These are phyloP conservation scores for Suillia variegata DNA, from an alignment of 2,888 invertebrate genomes.

Conservation along the genomic window DNA sequence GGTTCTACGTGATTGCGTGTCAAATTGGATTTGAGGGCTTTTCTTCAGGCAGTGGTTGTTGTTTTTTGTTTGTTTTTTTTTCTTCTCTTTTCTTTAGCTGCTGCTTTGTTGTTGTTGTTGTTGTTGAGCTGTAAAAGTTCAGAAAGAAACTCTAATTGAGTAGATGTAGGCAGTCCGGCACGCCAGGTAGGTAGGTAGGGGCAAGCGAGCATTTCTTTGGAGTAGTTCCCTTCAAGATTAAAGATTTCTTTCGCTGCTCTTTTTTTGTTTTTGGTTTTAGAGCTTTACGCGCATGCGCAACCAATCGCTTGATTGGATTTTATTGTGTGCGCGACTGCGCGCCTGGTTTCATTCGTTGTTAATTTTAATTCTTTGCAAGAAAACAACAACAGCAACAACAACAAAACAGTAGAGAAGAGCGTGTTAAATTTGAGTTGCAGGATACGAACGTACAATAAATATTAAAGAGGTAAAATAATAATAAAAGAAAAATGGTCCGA, in stretches of 20 bases:
- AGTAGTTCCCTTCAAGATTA: not conserved
- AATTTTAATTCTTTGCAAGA: too few relatives aligned
- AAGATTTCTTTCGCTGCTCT: not conserved
- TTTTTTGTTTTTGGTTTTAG: conserved; percentile 26
- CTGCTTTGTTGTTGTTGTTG: too few relatives aligned
- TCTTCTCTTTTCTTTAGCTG: too few relatives aligned
- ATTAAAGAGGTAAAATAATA: not conserved
- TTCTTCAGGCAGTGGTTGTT: too few relatives aligned
- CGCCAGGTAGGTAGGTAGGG: not conserved
- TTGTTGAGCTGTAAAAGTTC: not conserved
- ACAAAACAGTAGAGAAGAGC: conserved; percentile 11
- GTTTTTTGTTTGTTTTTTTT: too few relatives aligned
- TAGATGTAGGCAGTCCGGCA: not conserved
- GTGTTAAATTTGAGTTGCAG: conserved; percentile 24
- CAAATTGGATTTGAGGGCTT: conserved; percentile 34
- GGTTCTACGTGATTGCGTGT: conserved; percentile 43
- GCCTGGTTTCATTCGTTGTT: not conserved
- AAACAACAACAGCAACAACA: too few relatives aligned
- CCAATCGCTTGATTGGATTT: conserved; percentile 54
- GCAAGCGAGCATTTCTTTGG: not conserved
- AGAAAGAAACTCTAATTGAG: not conserved
- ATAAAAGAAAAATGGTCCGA: too few relatives aligned
- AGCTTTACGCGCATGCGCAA: conserved; percentile 51
- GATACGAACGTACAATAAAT: not conserved
- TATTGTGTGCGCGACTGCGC: conserved; percentile 15